phyloP scores from a whole-genome alignment of 1,140 invertebrate species.

The Leptinotarsa defecta region DNA sequence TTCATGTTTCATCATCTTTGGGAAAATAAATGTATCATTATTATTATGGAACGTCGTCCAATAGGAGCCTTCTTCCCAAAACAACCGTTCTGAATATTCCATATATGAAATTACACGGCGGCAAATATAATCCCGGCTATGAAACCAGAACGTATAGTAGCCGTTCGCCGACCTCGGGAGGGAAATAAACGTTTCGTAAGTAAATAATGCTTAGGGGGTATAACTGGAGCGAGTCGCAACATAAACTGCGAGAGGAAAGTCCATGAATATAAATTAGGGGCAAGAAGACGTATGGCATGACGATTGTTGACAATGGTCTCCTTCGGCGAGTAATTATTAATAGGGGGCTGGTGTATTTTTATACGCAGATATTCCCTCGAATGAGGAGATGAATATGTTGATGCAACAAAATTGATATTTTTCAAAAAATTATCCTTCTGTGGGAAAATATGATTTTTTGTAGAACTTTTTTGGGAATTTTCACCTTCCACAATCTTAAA shows the following conservation, averaged over 20 bases:
- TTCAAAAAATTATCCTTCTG: too few species aligned
- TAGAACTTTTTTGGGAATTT: too few species aligned
- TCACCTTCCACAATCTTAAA: too few species aligned
- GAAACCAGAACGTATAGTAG: conserved; percentile 12
- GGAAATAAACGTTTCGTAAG: conserved; percentile 12
- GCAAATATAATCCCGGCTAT: neutral
- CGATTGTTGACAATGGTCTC: neutral
- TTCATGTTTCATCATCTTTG: too few species aligned
- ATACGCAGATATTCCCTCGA: too few species aligned
- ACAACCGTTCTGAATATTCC: neutral
- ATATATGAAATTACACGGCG: neutral
- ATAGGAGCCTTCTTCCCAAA: neutral
- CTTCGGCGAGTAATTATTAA: neutral
- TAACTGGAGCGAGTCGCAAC: neutral
- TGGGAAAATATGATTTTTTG: too few species aligned
- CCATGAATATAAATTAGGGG: conserved; percentile 17
- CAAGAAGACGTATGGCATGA: conserved; percentile 6
- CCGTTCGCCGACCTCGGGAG: conserved; percentile 10
- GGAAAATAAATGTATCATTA: too few species aligned
- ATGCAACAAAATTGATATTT: too few species aligned
- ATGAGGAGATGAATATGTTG: too few species aligned
- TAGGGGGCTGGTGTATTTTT: neutral
- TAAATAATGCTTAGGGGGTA: conserved; percentile 13
- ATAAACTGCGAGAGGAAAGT: conserved; percentile 13
- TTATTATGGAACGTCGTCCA: too few species aligned